phyloP scores from a whole-genome alignment of 2,888 invertebrate species.

The Geotrupes spiniger region DNA sequence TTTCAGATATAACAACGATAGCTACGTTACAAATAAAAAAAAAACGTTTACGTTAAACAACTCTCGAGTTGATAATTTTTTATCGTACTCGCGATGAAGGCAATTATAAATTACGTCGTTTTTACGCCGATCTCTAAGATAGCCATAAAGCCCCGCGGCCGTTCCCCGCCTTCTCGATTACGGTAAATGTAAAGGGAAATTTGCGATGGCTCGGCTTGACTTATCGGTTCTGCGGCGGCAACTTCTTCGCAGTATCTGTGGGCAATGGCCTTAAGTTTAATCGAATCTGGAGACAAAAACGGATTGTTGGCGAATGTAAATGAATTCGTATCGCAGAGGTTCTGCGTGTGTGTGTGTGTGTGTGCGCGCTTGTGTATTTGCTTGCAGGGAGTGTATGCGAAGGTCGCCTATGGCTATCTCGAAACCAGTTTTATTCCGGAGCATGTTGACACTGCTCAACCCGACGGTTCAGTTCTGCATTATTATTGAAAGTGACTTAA shows the following conservation, averaged over 20 bases:
- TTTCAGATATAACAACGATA: too few relatives aligned
- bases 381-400: constrained; percentile 30
- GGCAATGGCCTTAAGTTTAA: constrained; percentile 39
- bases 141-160: constrained; percentile 1
- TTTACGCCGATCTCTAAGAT: constrained; percentile 18
- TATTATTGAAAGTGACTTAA: neutral
- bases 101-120: constrained; percentile 20
- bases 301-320: constrained; percentile 39
- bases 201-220: constrained; percentile 22
- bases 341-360: constrained; percentile 5
- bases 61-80: too few relatives aligned
- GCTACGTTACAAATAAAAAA: too few relatives aligned
- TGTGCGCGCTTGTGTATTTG: neutral
- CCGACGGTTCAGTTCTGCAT: constrained; percentile 11
- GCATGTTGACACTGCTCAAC: constrained; percentile 29
- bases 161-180: constrained; percentile 15
- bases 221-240: constrained; percentile 25
- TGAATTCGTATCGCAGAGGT: constrained; percentile 30
- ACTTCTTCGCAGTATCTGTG: constrained; percentile 30
- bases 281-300: constrained; percentile 40
- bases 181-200: constrained; percentile 20
- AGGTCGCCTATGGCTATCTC: constrained; percentile 30
- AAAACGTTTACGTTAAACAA: too few relatives aligned
- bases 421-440: constrained; percentile 30
- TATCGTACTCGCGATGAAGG: neutral